Evolutionary conservation across 2,797 vertebrate genomes (phyloP), one percentile per base, ranked within the genome.

Genomic region (Ambastaia sidthimunki): DNA sequence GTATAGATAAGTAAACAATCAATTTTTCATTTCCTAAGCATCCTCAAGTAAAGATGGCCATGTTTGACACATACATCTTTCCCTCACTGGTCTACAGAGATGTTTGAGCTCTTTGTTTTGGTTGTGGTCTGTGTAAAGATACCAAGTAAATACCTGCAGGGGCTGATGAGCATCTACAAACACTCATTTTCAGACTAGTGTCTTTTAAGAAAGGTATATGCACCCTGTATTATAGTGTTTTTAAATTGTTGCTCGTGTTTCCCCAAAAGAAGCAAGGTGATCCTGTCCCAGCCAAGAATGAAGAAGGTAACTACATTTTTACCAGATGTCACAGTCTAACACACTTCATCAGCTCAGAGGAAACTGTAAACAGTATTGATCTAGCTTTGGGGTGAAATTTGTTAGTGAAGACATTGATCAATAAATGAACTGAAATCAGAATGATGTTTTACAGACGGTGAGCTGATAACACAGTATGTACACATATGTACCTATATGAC

Each of bases 201-300:
- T 82, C 84, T 83, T 83, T 85, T 85, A 71, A 62, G 68, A 57
- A 81, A 81, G 66, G 74, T 44, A 18, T 75, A 71, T 28, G 21
- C 60, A 83, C 67, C 69, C n/a, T 76, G 28, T 31, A 21, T 37
- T 18, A 59, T 54, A 59, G n/a, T 15, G 34, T 25, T 3, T 66
- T 23, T n/a, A 59, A 28, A 70, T 55, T 57, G 34, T 37, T 37
- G 37, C 9, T 60, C 18, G 16, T n/a, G 7, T 21, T 31, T 48
- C 15, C 25, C 34, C 62, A 19, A 62, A 57, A 74, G n/a, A 50
- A 59, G 60, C 15, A 68, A 74, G 50, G 50, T 57, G 63, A 19
- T 54, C 5, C 3, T 7, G 9, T 65, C 65, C 72, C 34, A 74
- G 76, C 18, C 7, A 16, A 11, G 12, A 74, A 52, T 28, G 34